These are phyloP conservation scores for Ophiothrix spiculata DNA, from an alignment of 35 echinoderm and acorn worm genomes.

Conservation along the genomic window DNA sequence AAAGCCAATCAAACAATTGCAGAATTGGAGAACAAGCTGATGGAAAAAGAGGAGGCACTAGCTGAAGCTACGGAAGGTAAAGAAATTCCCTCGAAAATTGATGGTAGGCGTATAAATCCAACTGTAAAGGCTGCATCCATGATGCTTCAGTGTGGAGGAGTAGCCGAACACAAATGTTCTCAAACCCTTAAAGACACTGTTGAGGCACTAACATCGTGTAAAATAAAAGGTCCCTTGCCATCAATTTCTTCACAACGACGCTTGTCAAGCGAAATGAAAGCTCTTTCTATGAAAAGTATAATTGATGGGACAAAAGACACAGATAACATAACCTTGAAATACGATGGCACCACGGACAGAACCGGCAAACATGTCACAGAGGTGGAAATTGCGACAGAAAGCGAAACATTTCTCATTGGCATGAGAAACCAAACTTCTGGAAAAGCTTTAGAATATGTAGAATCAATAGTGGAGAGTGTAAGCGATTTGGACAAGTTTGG, in stretches of 20 bases:
- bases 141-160: neutral
- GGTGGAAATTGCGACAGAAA: neutral
- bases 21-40: neutral
- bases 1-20: neutral
- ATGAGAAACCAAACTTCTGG: neutral
- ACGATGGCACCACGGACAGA: neutral
- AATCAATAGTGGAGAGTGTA: neutral
- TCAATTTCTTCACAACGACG: neutral
- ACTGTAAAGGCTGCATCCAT: neutral
- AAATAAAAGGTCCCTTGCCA: neutral
- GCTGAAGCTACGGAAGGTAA: neutral
- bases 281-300: neutral
- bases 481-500: neutral
- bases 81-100: neutral
- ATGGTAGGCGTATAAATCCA: neutral
- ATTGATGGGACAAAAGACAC: neutral
- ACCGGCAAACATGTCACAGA: neutral
- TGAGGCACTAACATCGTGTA: neutral
- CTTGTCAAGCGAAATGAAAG: neutral
- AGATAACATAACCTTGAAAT: neutral
- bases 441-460: neutral
- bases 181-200: neutral
- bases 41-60: neutral
- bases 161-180: neutral
- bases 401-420: neutral